These are phyloP conservation scores for Pseudomyrmex concolor DNA, from an alignment of 1,140 invertebrate genomes.

Conservation along the genomic window DNA sequence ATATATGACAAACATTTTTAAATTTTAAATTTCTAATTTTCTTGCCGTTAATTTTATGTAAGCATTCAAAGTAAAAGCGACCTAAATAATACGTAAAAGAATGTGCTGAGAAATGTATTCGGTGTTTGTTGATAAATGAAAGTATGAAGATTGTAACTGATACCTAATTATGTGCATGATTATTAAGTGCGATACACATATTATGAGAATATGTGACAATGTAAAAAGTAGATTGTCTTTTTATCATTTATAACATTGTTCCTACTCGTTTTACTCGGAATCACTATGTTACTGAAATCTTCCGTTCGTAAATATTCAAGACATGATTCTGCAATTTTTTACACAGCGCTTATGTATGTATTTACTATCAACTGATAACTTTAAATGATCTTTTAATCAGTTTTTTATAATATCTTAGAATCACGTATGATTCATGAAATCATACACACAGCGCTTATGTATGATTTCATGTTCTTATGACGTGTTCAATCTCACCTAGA, in stretches of 20 bases:
- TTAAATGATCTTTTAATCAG: too few relatives aligned
- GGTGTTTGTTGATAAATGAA: background rate
- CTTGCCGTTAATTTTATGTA: background rate
- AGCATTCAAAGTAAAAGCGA: conserved; percentile 15
- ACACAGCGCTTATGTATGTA: background rate
- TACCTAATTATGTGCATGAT: too few relatives aligned
- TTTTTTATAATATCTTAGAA: too few relatives aligned
- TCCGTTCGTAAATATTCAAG: background rate
- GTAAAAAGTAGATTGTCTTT: too few relatives aligned
- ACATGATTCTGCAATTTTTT: background rate
- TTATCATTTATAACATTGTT: too few relatives aligned
- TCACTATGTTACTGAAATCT: background rate
- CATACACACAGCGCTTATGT: too few relatives aligned
- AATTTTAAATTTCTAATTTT: background rate
- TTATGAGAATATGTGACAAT: too few relatives aligned
- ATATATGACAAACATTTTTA: too few relatives aligned
- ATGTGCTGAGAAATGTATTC: background rate
- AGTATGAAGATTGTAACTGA: background rate
- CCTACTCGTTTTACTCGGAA: too few relatives aligned
- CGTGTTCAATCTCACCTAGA: conserved; percentile 12
- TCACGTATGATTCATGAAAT: too few relatives aligned
- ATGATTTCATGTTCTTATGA: background rate
- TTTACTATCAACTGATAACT: background rate
- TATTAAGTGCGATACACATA: too few relatives aligned
- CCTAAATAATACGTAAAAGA: conserved; percentile 17